Evolutionary conservation across 2,797 vertebrate species (phyloP), one percentile per base, ranked within the genome.

Genomic region (Phrynocephalus vlangalii): DNA sequence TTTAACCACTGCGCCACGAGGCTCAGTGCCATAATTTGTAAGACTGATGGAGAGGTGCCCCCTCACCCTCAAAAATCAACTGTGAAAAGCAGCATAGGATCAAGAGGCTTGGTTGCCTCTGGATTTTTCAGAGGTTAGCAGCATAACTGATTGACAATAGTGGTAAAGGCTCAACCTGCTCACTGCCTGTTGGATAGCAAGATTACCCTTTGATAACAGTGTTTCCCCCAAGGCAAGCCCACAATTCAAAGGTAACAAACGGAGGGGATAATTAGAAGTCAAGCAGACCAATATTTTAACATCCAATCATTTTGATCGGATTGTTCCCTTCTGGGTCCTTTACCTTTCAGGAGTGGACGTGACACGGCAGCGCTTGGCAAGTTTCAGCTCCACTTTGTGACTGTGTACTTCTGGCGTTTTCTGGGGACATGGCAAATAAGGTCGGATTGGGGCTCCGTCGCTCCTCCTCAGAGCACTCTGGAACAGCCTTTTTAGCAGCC

Each of bases 321-420:
- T 3, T 18, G 18, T 9, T 13, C 26, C 30, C 6, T 48, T 8
- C 38, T 22, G 6, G 38, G 1, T 15, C n/a, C 76, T 96, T 94
- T 84, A 98, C 98, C 91, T 96, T 60, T 97, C 91, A 0, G 97
- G 97, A 0, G 97, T 98, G 13, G 97, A 98, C 20, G 95, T 96
- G 76, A 92, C 85, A 1, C 0, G 5, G 84, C 24, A 6, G 6
- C 0, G 6, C 0, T 20, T n/a, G 3, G n/a, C 67, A 5, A 1
- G 50, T n/a, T 22, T 7, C 50, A 60, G 38, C 15, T 66, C 75
- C 44, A 85, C 90, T 77, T 86, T 88, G 1, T 48, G 44, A 8
- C 70, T 3, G 6, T 33, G 3, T 4, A 48, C 16, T 48, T 4
- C 20, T 1, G 1, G 83, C 76, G 10, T 85, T 79, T 85, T 84